Base-by-base conservation (phyloP, 2,888 invertebrate genomes). In the Agrilus cyanescens region DNA sequence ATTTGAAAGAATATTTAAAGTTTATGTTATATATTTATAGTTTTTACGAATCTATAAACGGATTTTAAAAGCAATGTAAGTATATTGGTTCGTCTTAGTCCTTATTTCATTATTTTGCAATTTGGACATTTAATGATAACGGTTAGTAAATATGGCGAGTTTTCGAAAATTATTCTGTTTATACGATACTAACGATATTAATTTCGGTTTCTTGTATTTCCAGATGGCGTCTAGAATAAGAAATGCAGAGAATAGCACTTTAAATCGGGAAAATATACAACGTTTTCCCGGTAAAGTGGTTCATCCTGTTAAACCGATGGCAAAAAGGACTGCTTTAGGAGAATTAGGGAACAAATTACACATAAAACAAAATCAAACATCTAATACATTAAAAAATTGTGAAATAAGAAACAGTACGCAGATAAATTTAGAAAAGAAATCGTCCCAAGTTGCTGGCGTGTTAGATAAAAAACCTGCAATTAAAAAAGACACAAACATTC, bases 321-420 rank as follows among this genome's bases (percentile, higher is more conserved):
- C 41, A 13, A 50, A 51, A 38, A 51, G 61, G 46, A 46, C 55
- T 12, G 59, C 58, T 12, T 46, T 61, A 25, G 53, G 56, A 15
- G 60, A 60, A 37, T 42, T 60, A 8, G 52, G 55, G 34, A 59
- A 59, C 45, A 57, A 53, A 49, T 20, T 50, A 15, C 20, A 36
- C 18, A 16, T 14, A 29, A 13, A 34, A 12, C 30, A 38, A 32
- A 25, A 25, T 4, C 33, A 33, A 13, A 12, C 13, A 33, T 33
- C 15, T 16, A 34, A 41, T 20, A 18, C 10, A 16, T 12, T 41
- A 8, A 38, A 43, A 37, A 30, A 38, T 29, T 29, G 44, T 32
- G 37, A 20, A 7, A 13, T 41, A 44, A 37, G 32, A 35, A 35
- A 30, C 31, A n/a, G 35, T 31, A 37, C 40, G 48, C 46, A 46